These are phyloP conservation scores for Rhadina sibilatrix DNA, from an alignment of 2,113 vertebrate genomes.

Conservation along the genomic window DNA sequence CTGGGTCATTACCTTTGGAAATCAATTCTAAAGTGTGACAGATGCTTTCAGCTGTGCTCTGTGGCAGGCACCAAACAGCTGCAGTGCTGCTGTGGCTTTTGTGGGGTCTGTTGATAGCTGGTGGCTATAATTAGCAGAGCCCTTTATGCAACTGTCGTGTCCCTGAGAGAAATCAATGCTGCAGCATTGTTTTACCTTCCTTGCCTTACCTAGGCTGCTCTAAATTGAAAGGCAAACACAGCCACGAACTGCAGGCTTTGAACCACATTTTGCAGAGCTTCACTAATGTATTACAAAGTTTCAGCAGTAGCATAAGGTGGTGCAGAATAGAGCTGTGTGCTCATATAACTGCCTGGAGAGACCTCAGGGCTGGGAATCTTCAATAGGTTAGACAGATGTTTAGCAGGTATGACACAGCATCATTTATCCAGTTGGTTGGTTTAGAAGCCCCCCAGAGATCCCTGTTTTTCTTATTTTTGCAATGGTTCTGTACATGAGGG, in stretches of 20 bases:
- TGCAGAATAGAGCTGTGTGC: not conserved
- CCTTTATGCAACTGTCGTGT: not conserved
- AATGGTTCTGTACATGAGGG: not conserved
- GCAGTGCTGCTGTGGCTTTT: not conserved
- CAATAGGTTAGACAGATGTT: not conserved
- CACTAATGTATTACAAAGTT: not conserved
- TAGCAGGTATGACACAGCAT: not conserved
- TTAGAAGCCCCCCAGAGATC: not conserved
- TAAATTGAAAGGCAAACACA: not conserved
- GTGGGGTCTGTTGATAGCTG: not conserved
- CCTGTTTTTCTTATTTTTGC: not conserved
- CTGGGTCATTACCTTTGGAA: not conserved
- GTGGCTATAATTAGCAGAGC: slow-evolving; percentile 28
- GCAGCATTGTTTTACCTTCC: not conserved
- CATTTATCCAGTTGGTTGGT: not conserved
- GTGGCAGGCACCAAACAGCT: not conserved
- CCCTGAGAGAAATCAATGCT: slow-evolving; percentile 24
- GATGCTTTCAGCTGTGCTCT: not conserved
- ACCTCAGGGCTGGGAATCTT: not conserved
- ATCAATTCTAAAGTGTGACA: not conserved
- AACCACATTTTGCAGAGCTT: not conserved
- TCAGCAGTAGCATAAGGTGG: not conserved
- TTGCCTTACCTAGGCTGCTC: not conserved
- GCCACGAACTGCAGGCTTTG: not conserved
- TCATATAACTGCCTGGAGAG: not conserved